phyloP scores from a whole-genome alignment of 2,888 invertebrate species.

The Antheraea assamensis region DNA sequence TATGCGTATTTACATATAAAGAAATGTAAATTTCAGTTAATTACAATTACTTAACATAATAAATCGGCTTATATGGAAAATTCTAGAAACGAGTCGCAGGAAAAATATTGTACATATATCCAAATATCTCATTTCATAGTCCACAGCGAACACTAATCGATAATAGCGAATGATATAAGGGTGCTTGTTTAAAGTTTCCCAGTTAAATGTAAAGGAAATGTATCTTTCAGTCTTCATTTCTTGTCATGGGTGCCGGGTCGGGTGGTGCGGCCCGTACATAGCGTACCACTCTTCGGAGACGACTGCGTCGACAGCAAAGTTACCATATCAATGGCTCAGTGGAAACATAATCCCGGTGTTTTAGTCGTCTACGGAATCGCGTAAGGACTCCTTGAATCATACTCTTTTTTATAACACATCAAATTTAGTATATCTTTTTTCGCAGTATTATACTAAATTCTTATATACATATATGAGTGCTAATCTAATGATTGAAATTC shows the following conservation, averaged over 20 bases:
- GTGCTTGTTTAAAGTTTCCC: too few species aligned
- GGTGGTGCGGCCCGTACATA: conserved; percentile 70
- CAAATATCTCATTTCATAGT: too few species aligned
- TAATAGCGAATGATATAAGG: too few species aligned
- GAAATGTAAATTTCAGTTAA: too few species aligned
- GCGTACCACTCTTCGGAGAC: conserved; percentile 83
- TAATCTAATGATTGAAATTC: too few species aligned
- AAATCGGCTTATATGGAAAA: too few species aligned
- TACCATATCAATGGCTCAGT: conserved; percentile 84
- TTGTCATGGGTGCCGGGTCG: conserved; percentile 74
- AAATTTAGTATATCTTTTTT: neutral
- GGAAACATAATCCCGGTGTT: conserved; percentile 83
- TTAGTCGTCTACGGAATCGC: conserved; percentile 83
- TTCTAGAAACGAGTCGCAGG: too few species aligned
- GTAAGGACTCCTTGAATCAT: conserved; percentile 53
- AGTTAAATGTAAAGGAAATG: neutral
- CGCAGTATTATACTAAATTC: neutral
- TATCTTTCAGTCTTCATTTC: conserved; percentile 66
- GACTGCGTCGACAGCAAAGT: conserved; percentile 83
- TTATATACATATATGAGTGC: too few species aligned
- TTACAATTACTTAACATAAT: too few species aligned
- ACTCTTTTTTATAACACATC: conserved; percentile 2
- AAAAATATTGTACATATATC: too few species aligned
- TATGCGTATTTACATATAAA: too few species aligned
- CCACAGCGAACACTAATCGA: too few species aligned